Base-by-base conservation (phyloP, 2,797 vertebrate species). In the Hippoglossus hippoglossus region DNA sequence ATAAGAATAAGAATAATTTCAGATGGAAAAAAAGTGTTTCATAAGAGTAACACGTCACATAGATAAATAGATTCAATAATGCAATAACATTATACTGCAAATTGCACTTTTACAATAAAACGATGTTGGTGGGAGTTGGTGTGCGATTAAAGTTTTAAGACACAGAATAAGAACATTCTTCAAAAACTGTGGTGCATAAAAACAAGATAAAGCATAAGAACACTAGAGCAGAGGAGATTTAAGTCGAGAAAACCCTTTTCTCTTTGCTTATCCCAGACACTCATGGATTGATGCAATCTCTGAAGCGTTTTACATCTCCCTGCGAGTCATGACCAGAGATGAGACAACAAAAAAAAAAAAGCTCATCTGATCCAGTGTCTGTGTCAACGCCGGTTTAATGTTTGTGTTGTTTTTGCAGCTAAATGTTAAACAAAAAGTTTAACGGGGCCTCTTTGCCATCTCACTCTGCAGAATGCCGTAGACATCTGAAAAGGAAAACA, bases 371-470 rank as follows among this genome's bases (percentile, higher is more conserved):
- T 57, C 26, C 1, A 0, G 51, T 31, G 22, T 64, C 18, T 16
- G 39, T 58, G 57, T 77, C 78, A 50, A 25, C 1, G 0, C 18
- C 44, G 5, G 15, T 46, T 46, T 16, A 16, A 46, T 19, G 66
- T 56, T 71, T 44, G 51, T 53, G 63, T 77, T 80, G 73, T 77
- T 79, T 87, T 65, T 68, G 65, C 59, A 61, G 57, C 55, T 41
- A 36, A 54, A 71, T 10, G 72, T 73, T 62, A 22, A 66, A 49
- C 47, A 21, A 21, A 11, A 21, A 65, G 54, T 76, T 61, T 24
- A 44, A 58, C 24, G 5, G 67, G 67, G 24, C 70, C 39, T 57
- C 57, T 79, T 78, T 73, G 44, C 64, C 57, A 15, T 57, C 47
- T 74, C 2, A 56, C 65, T 66, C 75, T 68, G 57, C 68, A 68